A percentile compares a stretch with the other conserved stretches of the same genome.
phyloP scores from a whole-genome alignment of 1,140 invertebrate species.

The Brachionus calyciflorus region DNA sequence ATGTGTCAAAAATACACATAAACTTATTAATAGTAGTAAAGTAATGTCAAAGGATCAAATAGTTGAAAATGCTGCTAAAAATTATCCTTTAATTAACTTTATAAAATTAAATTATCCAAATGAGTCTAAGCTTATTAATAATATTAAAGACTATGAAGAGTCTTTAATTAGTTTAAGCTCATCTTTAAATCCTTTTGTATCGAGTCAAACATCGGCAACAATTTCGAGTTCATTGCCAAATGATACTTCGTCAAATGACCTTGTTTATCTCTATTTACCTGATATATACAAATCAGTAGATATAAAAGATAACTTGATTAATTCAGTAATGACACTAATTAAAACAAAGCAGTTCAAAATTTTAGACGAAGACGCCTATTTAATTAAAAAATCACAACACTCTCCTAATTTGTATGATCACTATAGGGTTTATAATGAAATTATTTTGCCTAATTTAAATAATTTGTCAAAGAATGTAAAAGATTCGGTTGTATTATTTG shows the following conservation, averaged over 20 bases:
- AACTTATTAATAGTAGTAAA: background rate
- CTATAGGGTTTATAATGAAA: constrained; percentile 45
- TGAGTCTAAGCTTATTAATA: background rate
- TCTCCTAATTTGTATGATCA: constrained; percentile 23
- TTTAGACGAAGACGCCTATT: constrained; percentile 38
- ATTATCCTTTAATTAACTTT: constrained; percentile 36
- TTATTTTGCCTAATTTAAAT: constrained; percentile 45
- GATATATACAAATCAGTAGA: constrained; percentile 34
- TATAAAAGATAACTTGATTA: constrained; percentile 41
- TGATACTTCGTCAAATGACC: background rate
- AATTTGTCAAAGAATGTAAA: constrained; percentile 40
- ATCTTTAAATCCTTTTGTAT: constrained; percentile 20
- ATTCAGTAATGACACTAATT: constrained; percentile 16
- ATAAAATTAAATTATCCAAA: constrained; percentile 34
- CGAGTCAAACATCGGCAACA: background rate
- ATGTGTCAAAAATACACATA: constrained; percentile 31
- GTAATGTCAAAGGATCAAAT: constrained; percentile 18
- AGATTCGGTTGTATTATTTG: constrained; percentile 42
- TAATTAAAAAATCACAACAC: background rate
- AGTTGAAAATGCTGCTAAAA: constrained; percentile 36
- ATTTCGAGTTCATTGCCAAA: background rate
- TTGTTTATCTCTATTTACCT: constrained; percentile 28
- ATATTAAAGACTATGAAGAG: constrained; percentile 45
- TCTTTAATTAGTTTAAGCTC: constrained; percentile 32
- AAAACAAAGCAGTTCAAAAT: constrained; percentile 31